Evolutionary conservation across 2,888 invertebrate species (phyloP), one percentile per base, ranked within the genome.

Genomic region (Melinopterus prodromus): DNA sequence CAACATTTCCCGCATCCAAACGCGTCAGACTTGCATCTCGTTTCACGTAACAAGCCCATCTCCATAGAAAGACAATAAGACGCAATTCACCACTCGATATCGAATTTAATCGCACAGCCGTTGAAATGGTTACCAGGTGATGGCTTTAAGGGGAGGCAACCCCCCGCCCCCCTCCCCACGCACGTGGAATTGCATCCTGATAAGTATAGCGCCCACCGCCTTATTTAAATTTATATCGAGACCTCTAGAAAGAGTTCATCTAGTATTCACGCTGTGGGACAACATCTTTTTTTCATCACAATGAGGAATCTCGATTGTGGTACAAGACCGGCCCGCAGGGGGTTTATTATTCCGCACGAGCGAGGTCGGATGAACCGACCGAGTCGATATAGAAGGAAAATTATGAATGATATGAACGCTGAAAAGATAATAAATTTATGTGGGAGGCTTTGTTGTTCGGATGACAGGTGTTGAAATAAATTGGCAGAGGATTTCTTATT

Each of bases 241-340:
- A 53, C 2, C 12, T 7, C 3, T 53, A 12, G 53, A 53, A 53
- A 7, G 53, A 53, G 5, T 53, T 53, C 53, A 53, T 53, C 53
- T 6, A 53, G 53, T 53, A 53, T 53, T 53, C 53, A 53, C 53
- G 5, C 9, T 53, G 12, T 53, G 53, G 53, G 53, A 53, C 53
- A 53, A 53, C 53, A 53, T 53, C 53, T 53, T 26, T 53, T 53
- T 53, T 53, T 53, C 53, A 53, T 53, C 53, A 53, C 53, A 53
- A 53, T 53, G 53, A 53, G 53, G 53, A 53, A 53, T 53, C 53
- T 53, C 53, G 53, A 53, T 53, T 53, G 53, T 53, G 53, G 53
- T 4, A 53, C 26, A 26, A 26, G 53, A 9, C 9, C 53, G 5
- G 53, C 0, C 53, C 9, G 53, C 53, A 53, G 53, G 53, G 53